Evolutionary conservation across 2,888 invertebrate species (phyloP), one percentile per base, ranked within the genome.

Genomic region (Heliconius ethilla): DNA sequence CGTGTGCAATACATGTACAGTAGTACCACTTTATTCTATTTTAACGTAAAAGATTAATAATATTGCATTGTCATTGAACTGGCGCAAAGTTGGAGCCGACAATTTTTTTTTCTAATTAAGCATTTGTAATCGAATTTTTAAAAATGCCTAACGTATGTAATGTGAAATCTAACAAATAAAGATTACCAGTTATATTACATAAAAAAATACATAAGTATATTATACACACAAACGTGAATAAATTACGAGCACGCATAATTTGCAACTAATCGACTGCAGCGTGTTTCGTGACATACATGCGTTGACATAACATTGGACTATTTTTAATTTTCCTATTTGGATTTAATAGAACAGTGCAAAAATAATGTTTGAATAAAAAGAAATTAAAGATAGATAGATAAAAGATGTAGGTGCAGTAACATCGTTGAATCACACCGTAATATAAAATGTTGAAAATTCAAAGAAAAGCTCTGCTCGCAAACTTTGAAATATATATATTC

Each of bases 1-100:
- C 88, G 86, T 89, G 84, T 89, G 87, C 85, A 84, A 85, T 86
- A 87, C 87, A 81, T 85, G 79, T 82, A 81, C 82, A 18, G 11
- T 40, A 40, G 7, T 33, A 7, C 11, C 9, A 78, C 45, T 76
- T 80, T 78, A 80, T 76, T 74, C 78, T 78, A 70, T 74, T 78
- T 78, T 79, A 81, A 75, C 77, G 73, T 79, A 69, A 51, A 25
- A 72, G 55, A 72, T 77, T 65, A 66, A 37, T 66, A 55, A 72
- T 65, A 67, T 69, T 37, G 37, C 55, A 55, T 55, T 72, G 33
- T 37, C n/a, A 72, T n/a, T 9, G 11, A 66, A 13, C 13, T 33
- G 37, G 29, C n/a, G 29, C n/a, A 0, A 65, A 65, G 15, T 37
- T 10, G 18, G 70, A 70, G 6, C 25, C 33, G 33, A 40, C n/a